A percentile compares a stretch with the other conserved stretches of the same genome.
These are phyloP conservation scores for Typhlichthys eigenmanni DNA, from an alignment of 2,797 vertebrate genomes.

Conservation along the genomic window DNA sequence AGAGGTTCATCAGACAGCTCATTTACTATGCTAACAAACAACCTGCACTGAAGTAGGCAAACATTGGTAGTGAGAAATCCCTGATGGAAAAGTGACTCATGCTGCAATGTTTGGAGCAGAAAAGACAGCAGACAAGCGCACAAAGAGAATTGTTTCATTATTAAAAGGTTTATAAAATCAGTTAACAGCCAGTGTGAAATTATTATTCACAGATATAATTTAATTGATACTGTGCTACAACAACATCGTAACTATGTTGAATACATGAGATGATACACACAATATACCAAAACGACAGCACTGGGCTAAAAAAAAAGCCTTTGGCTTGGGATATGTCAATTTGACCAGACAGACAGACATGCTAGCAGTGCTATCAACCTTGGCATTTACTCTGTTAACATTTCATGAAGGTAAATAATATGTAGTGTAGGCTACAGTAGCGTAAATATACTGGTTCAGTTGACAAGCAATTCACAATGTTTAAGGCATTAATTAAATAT, in stretches of 20 bases:
- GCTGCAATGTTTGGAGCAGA: not conserved
- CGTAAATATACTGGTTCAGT: not conserved
- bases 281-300: not conserved
- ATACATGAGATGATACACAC: conserved; percentile 1
- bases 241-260: not conserved
- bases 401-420: conserved; percentile 7
- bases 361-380: not conserved
- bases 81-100: not conserved
- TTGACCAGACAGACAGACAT: not conserved
- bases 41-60: too few relatives aligned
- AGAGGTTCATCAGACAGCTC: too few relatives aligned
- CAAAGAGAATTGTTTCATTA: conserved; percentile 2
- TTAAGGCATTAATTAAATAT: too few relatives aligned
- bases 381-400: not conserved
- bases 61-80: too few relatives aligned
- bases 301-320: conserved; percentile 11
- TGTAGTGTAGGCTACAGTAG: not conserved
- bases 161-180: conserved; percentile 57
- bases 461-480: too few relatives aligned
- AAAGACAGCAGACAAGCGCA: not conserved
- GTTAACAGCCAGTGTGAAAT: conserved; percentile 23
- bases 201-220: conserved; percentile 29
- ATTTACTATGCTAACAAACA: too few relatives aligned
- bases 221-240: conserved; percentile 16
- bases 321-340: not conserved